Evolutionary conservation across 2,797 vertebrate genomes (phyloP).

Genomic region (Parambassis ranga): DNA sequence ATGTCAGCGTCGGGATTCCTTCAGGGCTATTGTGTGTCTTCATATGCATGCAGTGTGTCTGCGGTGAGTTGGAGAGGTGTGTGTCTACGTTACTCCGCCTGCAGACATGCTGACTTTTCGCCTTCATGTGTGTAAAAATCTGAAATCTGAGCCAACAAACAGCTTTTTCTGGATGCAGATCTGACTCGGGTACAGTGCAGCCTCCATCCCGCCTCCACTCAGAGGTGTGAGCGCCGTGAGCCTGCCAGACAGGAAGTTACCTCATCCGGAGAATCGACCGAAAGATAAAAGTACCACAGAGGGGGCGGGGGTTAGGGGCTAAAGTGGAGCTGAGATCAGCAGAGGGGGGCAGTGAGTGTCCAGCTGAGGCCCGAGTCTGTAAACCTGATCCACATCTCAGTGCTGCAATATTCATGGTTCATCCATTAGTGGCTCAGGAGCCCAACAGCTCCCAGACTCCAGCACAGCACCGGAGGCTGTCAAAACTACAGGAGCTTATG

Average conservation of each 20-base stretch:
- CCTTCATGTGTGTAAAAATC: background rate
- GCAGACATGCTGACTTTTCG: background rate
- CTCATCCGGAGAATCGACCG: constrained; percentile 31
- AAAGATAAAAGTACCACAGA: constrained; percentile 38
- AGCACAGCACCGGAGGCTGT: no score
- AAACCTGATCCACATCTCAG: no score
- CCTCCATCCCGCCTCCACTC: constrained; percentile 21
- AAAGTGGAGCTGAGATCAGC: no score
- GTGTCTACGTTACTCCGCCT: background rate
- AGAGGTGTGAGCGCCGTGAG: constrained; percentile 58
- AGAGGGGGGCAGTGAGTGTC: no score
- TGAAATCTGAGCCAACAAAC: constrained; percentile 12
- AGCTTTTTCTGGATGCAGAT: constrained; percentile 26
- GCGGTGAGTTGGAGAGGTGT: background rate
- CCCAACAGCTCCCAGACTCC: no score
- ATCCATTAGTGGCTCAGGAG: no score
- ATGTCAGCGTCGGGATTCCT: background rate
- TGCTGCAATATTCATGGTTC: no score
- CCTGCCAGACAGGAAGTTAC: constrained; percentile 68
- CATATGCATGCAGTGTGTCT: background rate
- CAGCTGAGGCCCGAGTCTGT: no score
- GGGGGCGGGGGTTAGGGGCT: no score
- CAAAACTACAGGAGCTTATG: no score
- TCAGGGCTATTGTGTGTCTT: background rate
- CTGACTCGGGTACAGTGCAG: constrained; percentile 2